Base-by-base conservation (phyloP, 2,888 invertebrate genomes). In the Habroteleia sp. region DNA sequence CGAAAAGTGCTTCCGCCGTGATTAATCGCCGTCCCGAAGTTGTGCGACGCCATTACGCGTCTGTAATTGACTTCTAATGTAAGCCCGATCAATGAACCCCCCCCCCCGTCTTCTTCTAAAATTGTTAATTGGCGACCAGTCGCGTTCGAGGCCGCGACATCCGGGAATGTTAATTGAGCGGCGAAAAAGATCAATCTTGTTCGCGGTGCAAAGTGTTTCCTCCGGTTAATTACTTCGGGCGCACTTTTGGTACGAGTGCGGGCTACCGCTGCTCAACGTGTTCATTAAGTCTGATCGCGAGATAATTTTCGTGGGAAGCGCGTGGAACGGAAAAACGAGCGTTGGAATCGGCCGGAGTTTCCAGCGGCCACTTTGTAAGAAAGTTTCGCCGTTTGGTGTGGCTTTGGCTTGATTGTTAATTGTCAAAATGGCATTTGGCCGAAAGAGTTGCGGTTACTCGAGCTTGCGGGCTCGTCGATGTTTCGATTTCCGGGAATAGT, bases 31-130 rank as follows among this genome's bases (percentile, higher is more conserved):
- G 44, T 1, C 48, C 14, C 50, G 48, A 48, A 63, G 72, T 63
- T 72, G 58, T 63, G 63, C 31, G 29, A 27, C 17, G 62, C 44
- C 48, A 52, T 63, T 71, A 52, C 52, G 62, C 17, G 37, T 13
- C 46, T n/a, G 62, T 71, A 71, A 71, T 63, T 71, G 54, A 71
- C 46, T 62, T 62, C 39, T 54, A 76, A 75, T 46, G 76, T 52
- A 60, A 62, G 35, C 35, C 29, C 46, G 54, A 62, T 62, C 42
- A 17, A 62, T 71, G 37, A 44, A 23, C 20, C 23, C 13, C n/a
- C 7, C n/a, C 10, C 3, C 7, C n/a, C n/a, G n/a, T n/a, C n/a
- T n/a, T n/a, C n/a, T n/a, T n/a, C n/a, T n/a, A n/a, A n/a, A n/a
- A n/a, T n/a, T n/a, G n/a, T n/a, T n/a, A n/a, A n/a, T n/a, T n/a